phyloP scores from a whole-genome alignment of 2,888 invertebrate genomes.

The Torymus aiolomorphi region DNA sequence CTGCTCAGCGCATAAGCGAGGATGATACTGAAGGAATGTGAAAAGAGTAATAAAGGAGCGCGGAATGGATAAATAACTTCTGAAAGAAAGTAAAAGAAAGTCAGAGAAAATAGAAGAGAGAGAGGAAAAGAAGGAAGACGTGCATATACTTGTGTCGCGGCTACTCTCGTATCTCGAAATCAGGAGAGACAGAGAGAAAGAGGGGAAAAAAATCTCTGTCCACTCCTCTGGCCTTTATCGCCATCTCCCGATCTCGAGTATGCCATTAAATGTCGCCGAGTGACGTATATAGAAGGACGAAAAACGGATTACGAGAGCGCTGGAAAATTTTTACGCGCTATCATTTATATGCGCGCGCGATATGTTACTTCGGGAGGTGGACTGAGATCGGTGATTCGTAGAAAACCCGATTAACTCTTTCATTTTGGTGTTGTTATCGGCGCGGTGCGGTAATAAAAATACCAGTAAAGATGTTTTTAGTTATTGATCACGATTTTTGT shows the following conservation, averaged over 20 bases:
- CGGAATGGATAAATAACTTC: conserved; percentile 18
- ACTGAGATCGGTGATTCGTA: conserved; percentile 28
- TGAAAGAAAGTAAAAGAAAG: conserved; percentile 10
- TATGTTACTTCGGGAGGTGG: conserved; percentile 21
- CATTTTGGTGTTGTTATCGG: conserved; percentile 15
- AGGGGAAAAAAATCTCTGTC: conserved; percentile 12
- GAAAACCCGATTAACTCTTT: conserved; percentile 36
- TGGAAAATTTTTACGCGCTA: conserved; percentile 45
- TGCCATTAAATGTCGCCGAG: conserved; percentile 46
- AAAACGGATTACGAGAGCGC: not conserved
- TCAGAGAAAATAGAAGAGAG: not conserved
- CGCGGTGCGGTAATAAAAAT: not conserved
- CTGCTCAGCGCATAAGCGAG: no score
- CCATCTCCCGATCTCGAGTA: conserved; percentile 27
- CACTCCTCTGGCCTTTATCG: conserved; percentile 29
- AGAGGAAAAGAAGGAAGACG: not conserved
- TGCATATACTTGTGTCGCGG: conserved; percentile 8
- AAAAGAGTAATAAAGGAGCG: not conserved
- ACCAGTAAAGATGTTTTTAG: no score
- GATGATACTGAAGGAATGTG: no score
- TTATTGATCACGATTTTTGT: no score
- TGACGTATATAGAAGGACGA: conserved; percentile 30
- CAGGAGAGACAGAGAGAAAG: not conserved
- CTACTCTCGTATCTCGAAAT: conserved; percentile 32
- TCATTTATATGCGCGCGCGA: conserved; percentile 38